Base-by-base conservation (phyloP, 2,888 invertebrate genomes). In the Caenorhabditis sinica region DNA sequence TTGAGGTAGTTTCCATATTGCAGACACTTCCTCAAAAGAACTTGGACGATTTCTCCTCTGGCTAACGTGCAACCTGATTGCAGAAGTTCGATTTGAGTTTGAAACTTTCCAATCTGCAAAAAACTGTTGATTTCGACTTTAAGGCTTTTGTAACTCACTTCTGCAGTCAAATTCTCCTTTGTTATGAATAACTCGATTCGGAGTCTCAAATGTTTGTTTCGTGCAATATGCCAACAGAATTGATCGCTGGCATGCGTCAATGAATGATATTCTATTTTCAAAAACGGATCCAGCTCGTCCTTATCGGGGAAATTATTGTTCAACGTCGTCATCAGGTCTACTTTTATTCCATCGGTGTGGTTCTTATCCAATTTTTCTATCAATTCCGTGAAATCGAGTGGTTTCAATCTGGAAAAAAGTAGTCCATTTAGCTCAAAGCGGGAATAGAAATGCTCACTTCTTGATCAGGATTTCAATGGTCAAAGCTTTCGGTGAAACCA, bases 1-100 rank as follows among this genome's bases (percentile, higher is more conserved):
- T 85, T 85, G 25, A 85, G 51, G 51, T 85, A 85, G 71, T 85
- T 85, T 20, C 85, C 85, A 58, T 85, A 85, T 45, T 85, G 85
- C 13, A 85, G 45, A 43, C 85, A 77, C 53, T 85, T 85, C 61
- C 85, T n/a, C 15, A 85, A 25, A 20, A 85, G 20, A 40, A 63
- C 63, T 45, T 85, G 81, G 2, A 85, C 72, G 13, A 85, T 65
- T 51, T 81, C 73, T 28, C 85, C 82, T 4, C 82, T 61, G 11
- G 85, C 76, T n/a, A 77, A n/a, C 11, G 69, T 53, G 58, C 82
- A 82, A 13, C 80, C 82, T 0, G 49, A 33, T 33, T 63, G 56
- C 0, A 85, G 68, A 11, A 56, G 20, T 63, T 82, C 81, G 8
- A 85, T 73, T 30, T 79, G 82, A 6, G 36, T 28, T 61, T 85